A percentile compares a stretch with the other conserved stretches of the same genome.
Conservation (phyloP, 2,113 vertebrate species). For the Menura novaehollandiae region DNA sequence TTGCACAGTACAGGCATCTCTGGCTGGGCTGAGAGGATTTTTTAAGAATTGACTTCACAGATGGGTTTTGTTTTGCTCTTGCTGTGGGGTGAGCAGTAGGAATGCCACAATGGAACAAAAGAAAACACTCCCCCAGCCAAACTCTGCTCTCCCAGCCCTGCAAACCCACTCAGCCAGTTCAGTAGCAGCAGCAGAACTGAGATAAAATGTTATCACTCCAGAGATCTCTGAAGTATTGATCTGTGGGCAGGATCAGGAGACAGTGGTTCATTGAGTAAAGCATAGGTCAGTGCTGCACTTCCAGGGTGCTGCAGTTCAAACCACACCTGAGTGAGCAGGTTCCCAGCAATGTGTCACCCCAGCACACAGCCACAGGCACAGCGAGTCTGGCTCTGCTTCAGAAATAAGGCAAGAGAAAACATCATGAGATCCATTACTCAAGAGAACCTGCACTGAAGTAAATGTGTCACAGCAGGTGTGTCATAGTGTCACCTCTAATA, state of each 20-base stretch:
- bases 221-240: neutral
- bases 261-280: neutral
- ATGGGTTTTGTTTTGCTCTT: constrained; percentile 28
- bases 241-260: neutral
- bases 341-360: neutral
- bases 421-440: neutral
- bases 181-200: neutral
- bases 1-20: neutral
- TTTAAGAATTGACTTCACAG: neutral
- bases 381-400: neutral
- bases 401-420: neutral
- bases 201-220: neutral
- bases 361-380: neutral
- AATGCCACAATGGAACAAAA: neutral
- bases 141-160: neutral
- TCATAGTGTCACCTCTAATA: neutral
- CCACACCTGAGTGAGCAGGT: no score
- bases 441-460: neutral
- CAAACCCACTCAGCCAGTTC: neutral
- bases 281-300: rapidly evolving
- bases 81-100: neutral
- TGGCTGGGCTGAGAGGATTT: neutral
- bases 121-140: neutral
- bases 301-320: neutral
- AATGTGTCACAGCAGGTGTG: rapidly evolving